These are phyloP conservation scores for Odontesthes bonariensis DNA, from an alignment of 2,113 vertebrate genomes.

Conservation along the genomic window DNA sequence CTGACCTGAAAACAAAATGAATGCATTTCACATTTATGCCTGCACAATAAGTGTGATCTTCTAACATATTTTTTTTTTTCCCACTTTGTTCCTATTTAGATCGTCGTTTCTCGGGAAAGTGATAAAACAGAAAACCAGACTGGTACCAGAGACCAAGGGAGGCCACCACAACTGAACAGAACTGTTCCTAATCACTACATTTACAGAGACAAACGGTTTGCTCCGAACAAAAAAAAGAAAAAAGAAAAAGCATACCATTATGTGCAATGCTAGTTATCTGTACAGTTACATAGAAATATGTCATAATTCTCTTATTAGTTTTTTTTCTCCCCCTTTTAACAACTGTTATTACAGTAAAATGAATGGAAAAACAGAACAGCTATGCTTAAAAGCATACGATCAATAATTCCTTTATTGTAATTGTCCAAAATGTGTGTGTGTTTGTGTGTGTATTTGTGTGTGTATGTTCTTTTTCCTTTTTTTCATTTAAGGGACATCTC, in stretches of 20 bases:
- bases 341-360: slow-evolving; percentile 93
- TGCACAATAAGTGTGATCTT: slow-evolving; percentile 77
- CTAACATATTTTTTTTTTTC: slow-evolving; percentile 65
- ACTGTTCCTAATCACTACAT: slow-evolving; percentile 90
- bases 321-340: slow-evolving; percentile 84
- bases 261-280: slow-evolving; percentile 98
- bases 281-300: slow-evolving; percentile 99
- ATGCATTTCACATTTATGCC: slow-evolving; percentile 79
- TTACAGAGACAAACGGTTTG: slow-evolving; percentile 94
- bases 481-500: slow-evolving; percentile 79
- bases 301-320: slow-evolving; percentile 94
- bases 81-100: slow-evolving; percentile 55
- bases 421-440: slow-evolving; percentile 77
- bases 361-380: slow-evolving; percentile 78
- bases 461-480: slow-evolving; percentile 59
- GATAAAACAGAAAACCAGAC: slow-evolving; percentile 78
- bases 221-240: slow-evolving; percentile 86
- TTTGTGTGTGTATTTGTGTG: slow-evolving; percentile 64
- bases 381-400: slow-evolving; percentile 89
- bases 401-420: slow-evolving; percentile 85
- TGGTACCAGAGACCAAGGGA: slow-evolving; percentile 89
- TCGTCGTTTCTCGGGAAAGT: slow-evolving; percentile 53
- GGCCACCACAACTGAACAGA: slow-evolving; percentile 92
- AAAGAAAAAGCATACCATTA: slow-evolving; percentile 91
- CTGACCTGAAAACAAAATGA: slow-evolving; percentile 79